A percentile compares a stretch with the other conserved stretches of the same genome.
phyloP scores from a whole-genome alignment of 2,888 invertebrate species.

The Melinaea menophilus region DNA sequence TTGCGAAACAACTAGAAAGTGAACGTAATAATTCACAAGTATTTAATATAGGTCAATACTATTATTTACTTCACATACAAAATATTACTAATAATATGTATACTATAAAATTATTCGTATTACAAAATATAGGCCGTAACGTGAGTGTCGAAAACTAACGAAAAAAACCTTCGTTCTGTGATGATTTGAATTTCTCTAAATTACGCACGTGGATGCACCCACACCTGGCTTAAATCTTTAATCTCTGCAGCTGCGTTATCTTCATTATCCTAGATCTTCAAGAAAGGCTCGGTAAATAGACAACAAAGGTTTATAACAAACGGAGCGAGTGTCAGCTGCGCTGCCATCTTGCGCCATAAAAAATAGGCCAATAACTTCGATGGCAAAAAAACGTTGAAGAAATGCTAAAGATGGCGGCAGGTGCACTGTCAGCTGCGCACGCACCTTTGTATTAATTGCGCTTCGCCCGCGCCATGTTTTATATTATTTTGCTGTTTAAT shows the following conservation, averaged over 20 bases:
- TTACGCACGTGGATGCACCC: conserved; percentile 50
- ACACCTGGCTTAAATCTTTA: conserved; percentile 60
- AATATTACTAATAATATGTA: neutral
- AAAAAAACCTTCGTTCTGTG: neutral
- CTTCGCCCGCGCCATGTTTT: conserved; percentile 49
- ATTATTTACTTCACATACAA: neutral
- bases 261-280: conserved; percentile 60
- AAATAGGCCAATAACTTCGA: conserved; percentile 77
- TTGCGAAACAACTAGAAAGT: conserved; percentile 30
- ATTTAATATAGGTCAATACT: conserved; percentile 6
- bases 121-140: neutral
- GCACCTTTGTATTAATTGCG: conserved; percentile 74
- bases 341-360: conserved; percentile 73
- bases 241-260: conserved; percentile 50
- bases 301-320: conserved; percentile 53
- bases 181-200: conserved; percentile 11
- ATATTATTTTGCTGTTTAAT: conserved; percentile 56
- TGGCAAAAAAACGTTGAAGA: conserved; percentile 72
- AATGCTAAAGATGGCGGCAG: conserved; percentile 74
- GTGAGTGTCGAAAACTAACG: no score
- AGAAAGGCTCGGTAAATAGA: conserved; percentile 40
- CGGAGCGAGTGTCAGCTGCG: conserved; percentile 65
- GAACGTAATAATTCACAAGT: conserved; percentile 8
- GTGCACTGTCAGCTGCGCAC: conserved; percentile 71
- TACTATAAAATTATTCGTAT: neutral